Evolutionary conservation across 2,888 invertebrate genomes (phyloP).

Genomic region (Pseudococcus jackbeardsleyi): DNA sequence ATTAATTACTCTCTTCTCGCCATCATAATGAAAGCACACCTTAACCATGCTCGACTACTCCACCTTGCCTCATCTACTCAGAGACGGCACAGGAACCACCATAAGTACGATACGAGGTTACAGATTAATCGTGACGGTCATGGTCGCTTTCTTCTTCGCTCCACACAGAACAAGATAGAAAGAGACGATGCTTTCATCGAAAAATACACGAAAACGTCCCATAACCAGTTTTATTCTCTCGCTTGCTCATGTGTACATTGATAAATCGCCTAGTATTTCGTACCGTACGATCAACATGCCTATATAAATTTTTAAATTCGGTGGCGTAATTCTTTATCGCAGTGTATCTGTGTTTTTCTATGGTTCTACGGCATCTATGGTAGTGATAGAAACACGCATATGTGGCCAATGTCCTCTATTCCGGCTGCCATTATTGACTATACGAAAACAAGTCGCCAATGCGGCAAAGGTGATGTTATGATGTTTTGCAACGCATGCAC

Average conservation of each 20-base stretch:
- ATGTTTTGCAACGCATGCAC: slow-evolving; percentile 41
- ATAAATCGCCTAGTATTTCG: slow-evolving; percentile 34
- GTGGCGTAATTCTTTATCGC: slow-evolving; percentile 46
- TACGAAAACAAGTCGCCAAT: background rate
- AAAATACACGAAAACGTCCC: background rate
- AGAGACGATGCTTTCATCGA: slow-evolving; percentile 26
- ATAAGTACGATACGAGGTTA: slow-evolving; percentile 14
- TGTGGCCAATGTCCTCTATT: slow-evolving; percentile 40
- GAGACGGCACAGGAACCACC: background rate
- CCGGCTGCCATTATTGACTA: background rate
- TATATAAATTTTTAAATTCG: slow-evolving; percentile 32
- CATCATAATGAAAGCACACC: background rate
- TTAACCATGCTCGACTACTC: background rate
- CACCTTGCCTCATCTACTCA: background rate
- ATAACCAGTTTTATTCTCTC: background rate
- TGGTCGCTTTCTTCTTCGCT: slow-evolving; percentile 62
- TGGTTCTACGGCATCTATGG: background rate
- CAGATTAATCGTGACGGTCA: slow-evolving; percentile 63
- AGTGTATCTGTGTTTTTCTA: background rate
- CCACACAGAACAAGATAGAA: background rate
- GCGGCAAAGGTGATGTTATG: background rate
- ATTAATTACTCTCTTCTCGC: background rate
- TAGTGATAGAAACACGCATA: background rate
- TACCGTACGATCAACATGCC: background rate
- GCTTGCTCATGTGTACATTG: background rate